A percentile compares a stretch with the other conserved stretches of the same genome.
Evolutionary conservation across 1,140 invertebrate species (phyloP).

Genomic region (Armadillidium nasatum): DNA sequence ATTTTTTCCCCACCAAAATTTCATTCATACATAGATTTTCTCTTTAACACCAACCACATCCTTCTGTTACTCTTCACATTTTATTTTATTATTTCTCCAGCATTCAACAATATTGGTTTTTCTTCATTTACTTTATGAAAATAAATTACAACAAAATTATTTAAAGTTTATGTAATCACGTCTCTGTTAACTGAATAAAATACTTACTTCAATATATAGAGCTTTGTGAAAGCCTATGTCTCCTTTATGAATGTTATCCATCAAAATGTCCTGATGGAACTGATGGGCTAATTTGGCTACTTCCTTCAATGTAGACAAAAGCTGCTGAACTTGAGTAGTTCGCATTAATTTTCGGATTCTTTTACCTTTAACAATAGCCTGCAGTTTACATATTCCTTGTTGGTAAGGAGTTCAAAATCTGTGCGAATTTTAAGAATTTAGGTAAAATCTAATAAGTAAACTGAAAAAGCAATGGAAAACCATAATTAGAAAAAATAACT

Average conservation of each 20-base stretch:
- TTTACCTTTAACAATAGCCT: slow-evolving; percentile 33
- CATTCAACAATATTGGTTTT: too few relatives aligned
- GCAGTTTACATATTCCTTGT: slow-evolving; percentile 29
- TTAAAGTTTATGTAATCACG: too few relatives aligned
- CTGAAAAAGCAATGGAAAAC: background rate
- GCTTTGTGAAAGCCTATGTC: slow-evolving; percentile 42
- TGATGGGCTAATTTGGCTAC: slow-evolving; percentile 40
- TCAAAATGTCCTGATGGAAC: slow-evolving; percentile 40
- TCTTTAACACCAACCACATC: too few relatives aligned
- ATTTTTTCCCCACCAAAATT: too few relatives aligned
- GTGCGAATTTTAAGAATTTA: too few relatives aligned
- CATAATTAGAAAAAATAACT: background rate
- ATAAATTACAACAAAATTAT: too few relatives aligned
- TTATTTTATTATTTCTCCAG: too few relatives aligned
- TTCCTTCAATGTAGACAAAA: slow-evolving; percentile 36
- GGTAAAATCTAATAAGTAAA: too few relatives aligned
- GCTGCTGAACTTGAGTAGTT: slow-evolving; percentile 36
- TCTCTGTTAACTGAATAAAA: background rate
- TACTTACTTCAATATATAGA: slow-evolving; percentile 38
- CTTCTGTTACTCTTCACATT: too few relatives aligned
- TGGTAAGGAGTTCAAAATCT: slow-evolving; percentile 20
- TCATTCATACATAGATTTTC: too few relatives aligned
- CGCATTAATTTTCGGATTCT: slow-evolving; percentile 29
- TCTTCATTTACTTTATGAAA: too few relatives aligned
- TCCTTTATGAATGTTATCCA: slow-evolving; percentile 41